Conservation (phyloP, 2,888 invertebrate genomes). For the Phorcus lineatus region DNA sequence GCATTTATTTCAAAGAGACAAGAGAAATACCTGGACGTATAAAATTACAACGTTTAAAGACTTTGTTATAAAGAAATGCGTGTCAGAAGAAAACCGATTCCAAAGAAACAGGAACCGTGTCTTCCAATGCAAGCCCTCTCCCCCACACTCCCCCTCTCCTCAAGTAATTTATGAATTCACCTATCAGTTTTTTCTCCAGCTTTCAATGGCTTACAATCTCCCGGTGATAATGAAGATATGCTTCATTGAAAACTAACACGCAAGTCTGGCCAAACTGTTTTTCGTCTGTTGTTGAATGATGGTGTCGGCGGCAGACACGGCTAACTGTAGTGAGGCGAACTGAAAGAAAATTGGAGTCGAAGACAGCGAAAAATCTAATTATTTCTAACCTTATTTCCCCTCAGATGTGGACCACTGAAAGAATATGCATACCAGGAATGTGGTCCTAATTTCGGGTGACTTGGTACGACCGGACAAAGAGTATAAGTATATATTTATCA, state of each 20-base stretch:
- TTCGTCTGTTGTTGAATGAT: background rate
- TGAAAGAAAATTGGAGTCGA: background rate
- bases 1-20: too few species aligned
- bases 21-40: too few species aligned
- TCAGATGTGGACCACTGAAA: background rate
- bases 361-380: background rate
- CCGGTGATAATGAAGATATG: conserved; percentile 13
- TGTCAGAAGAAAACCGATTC: too few species aligned
- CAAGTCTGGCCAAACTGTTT: conserved; percentile 14
- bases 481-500: too few species aligned
- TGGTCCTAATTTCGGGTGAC: background rate
- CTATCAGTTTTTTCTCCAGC: background rate
- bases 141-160: background rate
- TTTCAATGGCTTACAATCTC: background rate
- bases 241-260: conserved; percentile 23
- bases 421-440: background rate
- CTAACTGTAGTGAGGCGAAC: too few species aligned
- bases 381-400: background rate
- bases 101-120: too few species aligned
- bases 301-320: background rate
- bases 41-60: too few species aligned
- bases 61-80: too few species aligned
- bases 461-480: background rate
- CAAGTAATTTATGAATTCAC: background rate
- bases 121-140: too few species aligned